phyloP scores from a whole-genome alignment of 2,113 vertebrate species.

The Marcusenius ussheri region DNA sequence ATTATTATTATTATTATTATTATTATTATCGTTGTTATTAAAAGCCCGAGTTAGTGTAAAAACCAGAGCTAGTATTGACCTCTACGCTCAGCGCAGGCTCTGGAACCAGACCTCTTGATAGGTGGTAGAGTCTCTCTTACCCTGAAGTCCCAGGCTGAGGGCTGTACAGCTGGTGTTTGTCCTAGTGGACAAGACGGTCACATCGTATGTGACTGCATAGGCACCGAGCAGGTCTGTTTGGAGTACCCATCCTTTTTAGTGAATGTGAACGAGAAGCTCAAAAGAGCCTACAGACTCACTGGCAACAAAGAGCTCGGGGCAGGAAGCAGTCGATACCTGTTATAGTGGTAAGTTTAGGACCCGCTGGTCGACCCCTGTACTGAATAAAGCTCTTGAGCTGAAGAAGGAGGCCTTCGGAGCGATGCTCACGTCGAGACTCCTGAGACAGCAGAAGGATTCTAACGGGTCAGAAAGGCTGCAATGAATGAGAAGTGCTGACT shows the following conservation, averaged over 20 bases:
- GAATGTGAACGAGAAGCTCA: not conserved
- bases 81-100: no score
- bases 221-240: not conserved
- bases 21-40: no score
- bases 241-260: not conserved
- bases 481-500: not conserved
- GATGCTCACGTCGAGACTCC: not conserved
- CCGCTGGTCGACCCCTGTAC: not conserved
- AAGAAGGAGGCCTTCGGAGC: not conserved
- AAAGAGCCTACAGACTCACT: not conserved
- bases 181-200: not conserved
- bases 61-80: not conserved
- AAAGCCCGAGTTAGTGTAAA: no score
- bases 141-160: no score
- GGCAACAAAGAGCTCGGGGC: not conserved
- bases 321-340: not conserved
- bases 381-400: not conserved
- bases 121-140: no score
- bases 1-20: no score
- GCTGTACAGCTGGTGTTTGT: no score
- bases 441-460: not conserved
- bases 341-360: not conserved
- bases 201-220: not conserved
- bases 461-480: not conserved
- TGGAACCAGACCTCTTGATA: no score